phyloP scores from a whole-genome alignment of 1,140 invertebrate species.

The Bradynema listronoti region DNA sequence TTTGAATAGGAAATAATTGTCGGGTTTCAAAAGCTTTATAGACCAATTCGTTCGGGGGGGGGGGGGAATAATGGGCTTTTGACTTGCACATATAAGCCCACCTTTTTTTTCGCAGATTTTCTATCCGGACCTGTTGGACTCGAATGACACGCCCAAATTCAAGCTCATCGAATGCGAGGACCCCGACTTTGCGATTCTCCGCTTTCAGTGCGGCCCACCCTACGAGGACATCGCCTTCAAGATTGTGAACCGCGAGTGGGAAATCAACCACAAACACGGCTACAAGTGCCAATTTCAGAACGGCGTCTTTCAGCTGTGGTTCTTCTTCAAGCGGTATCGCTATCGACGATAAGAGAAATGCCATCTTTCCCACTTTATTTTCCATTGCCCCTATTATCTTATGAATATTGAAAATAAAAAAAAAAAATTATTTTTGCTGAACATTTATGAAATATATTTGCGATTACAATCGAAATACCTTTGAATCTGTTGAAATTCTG shows the following conservation, averaged over 20 bases:
- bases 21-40: too few species aligned
- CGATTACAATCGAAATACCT: too few species aligned
- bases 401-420: too few species aligned
- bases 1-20: too few species aligned
- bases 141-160: constrained; percentile 84
- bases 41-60: too few species aligned
- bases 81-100: too few species aligned
- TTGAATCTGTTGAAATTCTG: too few species aligned
- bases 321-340: constrained; percentile 93
- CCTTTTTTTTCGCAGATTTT: constrained; percentile 74
- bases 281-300: constrained; percentile 98
- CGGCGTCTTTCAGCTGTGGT: constrained; percentile 98
- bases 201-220: constrained; percentile 91
- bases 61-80: too few species aligned
- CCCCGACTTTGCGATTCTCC: constrained; percentile 81
- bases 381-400: too few species aligned
- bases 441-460: too few species aligned
- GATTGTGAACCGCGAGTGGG: constrained; percentile 97
- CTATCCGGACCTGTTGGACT: constrained; percentile 97
- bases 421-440: too few species aligned
- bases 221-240: constrained; percentile 99
- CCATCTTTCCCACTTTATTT: too few species aligned
- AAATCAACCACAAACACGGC: constrained; percentile 94
- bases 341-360: constrained; percentile 72
- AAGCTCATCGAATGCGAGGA: constrained; percentile 64